Percentiles rank a stretch among this genome's conserved stretches.
phyloP scores from a whole-genome alignment of 2,113 vertebrate genomes.

The Pterocles burchelli region DNA sequence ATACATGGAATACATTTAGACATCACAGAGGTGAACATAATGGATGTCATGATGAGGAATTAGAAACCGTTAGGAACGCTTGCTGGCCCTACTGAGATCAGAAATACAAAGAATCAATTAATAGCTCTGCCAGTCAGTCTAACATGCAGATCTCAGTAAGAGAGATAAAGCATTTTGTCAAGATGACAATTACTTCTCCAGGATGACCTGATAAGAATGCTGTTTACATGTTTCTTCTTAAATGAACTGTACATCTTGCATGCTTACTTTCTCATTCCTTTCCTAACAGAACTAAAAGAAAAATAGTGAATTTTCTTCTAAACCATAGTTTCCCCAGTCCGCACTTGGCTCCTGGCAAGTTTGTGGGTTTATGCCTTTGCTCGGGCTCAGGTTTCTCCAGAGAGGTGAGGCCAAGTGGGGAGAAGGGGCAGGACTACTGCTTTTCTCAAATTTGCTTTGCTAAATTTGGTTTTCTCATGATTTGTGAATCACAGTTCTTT shows the following conservation, averaged over 20 bases:
- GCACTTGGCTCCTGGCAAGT: neutral
- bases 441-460: neutral
- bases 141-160: conserved; percentile 15
- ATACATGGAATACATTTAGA: conserved; percentile 19
- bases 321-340: neutral
- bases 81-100: conserved; percentile 37
- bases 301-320: neutral
- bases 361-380: neutral
- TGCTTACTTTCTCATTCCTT: neutral
- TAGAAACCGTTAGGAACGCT: conserved; percentile 27
- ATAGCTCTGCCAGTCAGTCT: conserved; percentile 53
- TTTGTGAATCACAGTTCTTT: neutral
- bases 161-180: conserved; percentile 49
- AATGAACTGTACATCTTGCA: conserved; percentile 14
- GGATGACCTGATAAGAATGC: conserved; percentile 43
- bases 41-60: conserved; percentile 46
- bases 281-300: neutral
- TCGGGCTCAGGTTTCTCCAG: neutral
- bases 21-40: conserved; percentile 51
- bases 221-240: neutral
- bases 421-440: neutral
- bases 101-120: conserved; percentile 59
- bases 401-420: neutral
- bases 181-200: conserved; percentile 48
- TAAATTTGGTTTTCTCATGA: neutral